phyloP scores from a whole-genome alignment of 30 jellyfish, hydroid and myxozoan species.

The Aurelia aurita complex sp. Pacific region DNA sequence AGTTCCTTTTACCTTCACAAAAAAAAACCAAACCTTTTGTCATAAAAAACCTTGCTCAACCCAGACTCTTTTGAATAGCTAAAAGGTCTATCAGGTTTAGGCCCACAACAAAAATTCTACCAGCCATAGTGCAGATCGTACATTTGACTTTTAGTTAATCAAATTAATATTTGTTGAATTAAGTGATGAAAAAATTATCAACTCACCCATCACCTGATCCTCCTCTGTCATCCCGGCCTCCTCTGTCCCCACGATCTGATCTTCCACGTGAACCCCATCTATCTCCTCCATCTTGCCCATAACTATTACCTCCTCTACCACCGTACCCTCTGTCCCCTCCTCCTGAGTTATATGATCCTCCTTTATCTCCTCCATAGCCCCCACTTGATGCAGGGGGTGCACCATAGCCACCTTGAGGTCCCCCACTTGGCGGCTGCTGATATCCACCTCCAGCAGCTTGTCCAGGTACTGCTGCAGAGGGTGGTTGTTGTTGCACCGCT shows the following conservation, averaged over 20 bases:
- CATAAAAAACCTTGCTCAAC: no score
- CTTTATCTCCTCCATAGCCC: constrained; percentile 54
- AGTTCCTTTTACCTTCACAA: no score
- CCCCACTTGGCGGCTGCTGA: constrained; percentile 18
- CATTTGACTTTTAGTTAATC: neutral
- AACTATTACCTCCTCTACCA: constrained; percentile 34
- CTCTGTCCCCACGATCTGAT: constrained; percentile 56
- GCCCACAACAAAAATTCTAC: no score
- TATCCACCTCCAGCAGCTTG: constrained; percentile 9
- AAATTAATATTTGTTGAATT: neutral
- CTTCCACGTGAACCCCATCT: constrained; percentile 55
- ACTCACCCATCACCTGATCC: constrained; percentile 69
- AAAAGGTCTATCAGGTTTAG: no score
- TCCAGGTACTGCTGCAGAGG: constrained; percentile 22
- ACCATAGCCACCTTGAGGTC: constrained; percentile 30
- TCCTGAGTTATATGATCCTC: constrained; percentile 44
- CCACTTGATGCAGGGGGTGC: constrained; percentile 42
- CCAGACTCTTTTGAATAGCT: no score
- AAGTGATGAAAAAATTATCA: neutral
- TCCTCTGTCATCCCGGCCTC: constrained; percentile 64
- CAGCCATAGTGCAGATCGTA: no score
- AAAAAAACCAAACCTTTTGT: no score
- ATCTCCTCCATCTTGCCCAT: constrained; percentile 26
- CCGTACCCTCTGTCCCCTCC: constrained; percentile 32
- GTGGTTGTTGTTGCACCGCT: neutral